Percentiles rank a stretch among this genome's conserved stretches.
Evolutionary conservation across 2,113 vertebrate genomes (phyloP).

Genomic region (Labeo catla): DNA sequence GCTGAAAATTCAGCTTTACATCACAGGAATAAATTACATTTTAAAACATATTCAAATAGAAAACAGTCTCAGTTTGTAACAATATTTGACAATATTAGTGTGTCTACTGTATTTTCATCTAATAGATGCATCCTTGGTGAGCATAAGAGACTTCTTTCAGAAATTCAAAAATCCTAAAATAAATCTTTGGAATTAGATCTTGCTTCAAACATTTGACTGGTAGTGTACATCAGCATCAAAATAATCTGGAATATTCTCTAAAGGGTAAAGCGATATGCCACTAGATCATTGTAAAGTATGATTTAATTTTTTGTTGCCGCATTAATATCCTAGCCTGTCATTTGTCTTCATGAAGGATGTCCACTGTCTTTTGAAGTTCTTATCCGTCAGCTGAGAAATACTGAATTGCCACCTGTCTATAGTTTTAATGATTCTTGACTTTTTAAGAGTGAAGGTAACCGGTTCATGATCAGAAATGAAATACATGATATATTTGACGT

Average conservation of each 20-base stretch:
- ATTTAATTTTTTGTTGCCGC: neutral
- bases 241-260: constrained; percentile 8
- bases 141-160: neutral
- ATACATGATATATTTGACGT: neutral
- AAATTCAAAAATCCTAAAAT: neutral
- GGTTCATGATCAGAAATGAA: neutral
- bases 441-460: constrained; percentile 8
- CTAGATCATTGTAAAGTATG: neutral
- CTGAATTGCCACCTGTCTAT: neutral
- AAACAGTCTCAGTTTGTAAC: too few species aligned
- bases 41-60: too few species aligned
- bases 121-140: too few species aligned
- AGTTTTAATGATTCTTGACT: neutral
- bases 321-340: neutral
- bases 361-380: neutral
- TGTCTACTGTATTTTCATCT: neutral
- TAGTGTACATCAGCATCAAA: neutral
- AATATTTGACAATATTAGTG: too few species aligned
- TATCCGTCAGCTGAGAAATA: neutral
- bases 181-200: too few species aligned
- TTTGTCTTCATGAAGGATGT: constrained; percentile 1
- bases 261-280: neutral
- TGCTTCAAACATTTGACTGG: neutral
- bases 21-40: too few species aligned
- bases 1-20: neutral